These are phyloP conservation scores for Mesoclemmys tuberculata DNA, from an alignment of 2,113 vertebrate species.

Conservation along the genomic window DNA sequence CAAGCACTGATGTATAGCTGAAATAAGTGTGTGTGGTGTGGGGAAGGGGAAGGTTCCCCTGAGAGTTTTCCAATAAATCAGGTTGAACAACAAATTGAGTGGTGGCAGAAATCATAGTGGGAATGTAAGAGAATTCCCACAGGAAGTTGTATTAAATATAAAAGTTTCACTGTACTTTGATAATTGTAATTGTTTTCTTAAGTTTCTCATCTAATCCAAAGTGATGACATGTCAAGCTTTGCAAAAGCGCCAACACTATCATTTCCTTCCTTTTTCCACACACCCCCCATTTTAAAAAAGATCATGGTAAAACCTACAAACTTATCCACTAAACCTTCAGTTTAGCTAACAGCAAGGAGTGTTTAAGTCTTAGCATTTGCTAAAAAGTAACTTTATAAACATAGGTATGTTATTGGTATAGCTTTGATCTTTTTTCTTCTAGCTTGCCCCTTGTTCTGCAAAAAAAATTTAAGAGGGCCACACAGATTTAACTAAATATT, in stretches of 20 bases:
- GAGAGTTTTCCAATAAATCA: slow-evolving; percentile 68
- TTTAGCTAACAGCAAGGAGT: neutral
- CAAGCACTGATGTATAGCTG: slow-evolving; percentile 23
- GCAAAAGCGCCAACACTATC: slow-evolving; percentile 40
- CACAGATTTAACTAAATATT: neutral
- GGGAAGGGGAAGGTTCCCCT: neutral
- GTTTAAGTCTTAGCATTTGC: neutral
- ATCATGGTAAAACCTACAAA: slow-evolving; percentile 13
- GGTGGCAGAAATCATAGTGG: neutral
- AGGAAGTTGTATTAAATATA: slow-evolving; percentile 58
- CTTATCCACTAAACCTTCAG: neutral
- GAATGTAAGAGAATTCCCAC: slow-evolving; percentile 36
- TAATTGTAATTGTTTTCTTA: slow-evolving; percentile 18
- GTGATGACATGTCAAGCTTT: slow-evolving; percentile 39
- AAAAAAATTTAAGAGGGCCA: neutral
- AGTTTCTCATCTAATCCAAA: slow-evolving; percentile 41
- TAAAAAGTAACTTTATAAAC: neutral
- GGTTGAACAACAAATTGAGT: slow-evolving; percentile 22
- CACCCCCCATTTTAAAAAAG: slow-evolving; percentile 4
- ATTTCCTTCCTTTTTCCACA: slow-evolving; percentile 59
- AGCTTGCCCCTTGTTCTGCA: neutral
- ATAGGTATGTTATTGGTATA: neutral
- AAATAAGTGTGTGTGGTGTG: too few species aligned
- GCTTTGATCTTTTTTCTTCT: neutral
- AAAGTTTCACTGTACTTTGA: slow-evolving; percentile 40